A percentile compares a stretch with the other conserved stretches of the same genome.
These are phyloP conservation scores for Penaeus monodon DNA, from an alignment of 2,888 invertebrate species.

Conservation along the genomic window DNA sequence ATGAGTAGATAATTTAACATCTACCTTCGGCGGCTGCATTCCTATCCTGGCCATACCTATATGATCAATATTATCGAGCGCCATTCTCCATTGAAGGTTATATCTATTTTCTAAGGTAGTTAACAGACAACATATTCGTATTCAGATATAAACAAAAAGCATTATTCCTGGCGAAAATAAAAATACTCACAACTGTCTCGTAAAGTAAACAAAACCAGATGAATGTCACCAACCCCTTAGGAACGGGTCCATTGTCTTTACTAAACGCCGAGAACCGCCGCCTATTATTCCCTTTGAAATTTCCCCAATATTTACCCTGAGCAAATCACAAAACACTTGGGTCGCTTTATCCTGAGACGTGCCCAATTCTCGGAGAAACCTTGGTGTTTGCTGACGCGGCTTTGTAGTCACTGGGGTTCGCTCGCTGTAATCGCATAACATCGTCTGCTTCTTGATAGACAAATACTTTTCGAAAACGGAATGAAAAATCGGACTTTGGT, in stretches of 20 bases:
- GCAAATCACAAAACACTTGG: conserved; percentile 60
- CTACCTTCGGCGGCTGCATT: too few species aligned
- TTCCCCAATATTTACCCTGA: conserved; percentile 53
- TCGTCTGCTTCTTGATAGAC: background rate
- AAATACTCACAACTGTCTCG: too few species aligned
- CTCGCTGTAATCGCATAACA: conserved; percentile 43
- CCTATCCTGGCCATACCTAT: background rate
- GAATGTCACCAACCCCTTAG: too few species aligned
- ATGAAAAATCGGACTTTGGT: background rate
- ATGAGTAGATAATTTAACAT: too few species aligned
- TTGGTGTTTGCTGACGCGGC: conserved; percentile 46
- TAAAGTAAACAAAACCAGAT: too few species aligned
- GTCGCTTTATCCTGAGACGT: conserved; percentile 51
- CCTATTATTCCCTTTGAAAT: conserved; percentile 54
- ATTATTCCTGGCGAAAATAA: too few species aligned
- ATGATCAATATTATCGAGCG: too few species aligned
- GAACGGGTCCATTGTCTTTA: too few species aligned
- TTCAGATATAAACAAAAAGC: too few species aligned
- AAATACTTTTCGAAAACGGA: background rate
- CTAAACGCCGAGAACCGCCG: background rate
- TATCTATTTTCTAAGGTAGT: background rate
- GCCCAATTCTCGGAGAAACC: conserved; percentile 57
- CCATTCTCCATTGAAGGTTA: too few species aligned
- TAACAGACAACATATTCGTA: background rate
- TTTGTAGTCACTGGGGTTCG: conserved; percentile 41